These are phyloP conservation scores for Eucidaris tribuloides DNA, from an alignment of 35 echinoderm and acorn worm species.

Conservation along the genomic window DNA sequence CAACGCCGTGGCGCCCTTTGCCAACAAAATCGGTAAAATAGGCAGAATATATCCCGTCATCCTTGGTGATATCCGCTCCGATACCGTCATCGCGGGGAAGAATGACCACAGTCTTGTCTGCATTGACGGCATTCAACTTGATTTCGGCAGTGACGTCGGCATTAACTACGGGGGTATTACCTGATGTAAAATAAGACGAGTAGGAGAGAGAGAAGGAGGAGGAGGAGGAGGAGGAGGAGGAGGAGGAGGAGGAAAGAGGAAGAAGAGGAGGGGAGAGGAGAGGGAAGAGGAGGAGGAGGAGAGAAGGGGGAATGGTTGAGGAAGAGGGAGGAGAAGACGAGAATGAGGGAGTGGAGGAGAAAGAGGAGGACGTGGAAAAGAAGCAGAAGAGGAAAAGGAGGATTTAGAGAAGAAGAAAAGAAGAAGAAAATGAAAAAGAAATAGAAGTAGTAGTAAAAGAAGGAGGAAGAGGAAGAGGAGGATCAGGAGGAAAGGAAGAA, in stretches of 20 bases:
- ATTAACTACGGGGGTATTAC: conserved; percentile 60
- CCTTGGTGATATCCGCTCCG: conserved; percentile 70
- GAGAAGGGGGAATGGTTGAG: background rate
- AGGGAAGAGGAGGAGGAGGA: background rate
- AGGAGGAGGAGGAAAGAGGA: background rate
- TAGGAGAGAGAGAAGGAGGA: too few relatives aligned
- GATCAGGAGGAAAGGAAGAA: too few relatives aligned
- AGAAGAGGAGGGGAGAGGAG: background rate
- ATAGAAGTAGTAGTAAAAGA: too few relatives aligned
- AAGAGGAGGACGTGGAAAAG: background rate
- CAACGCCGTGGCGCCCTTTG: conserved; percentile 53
- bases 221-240: background rate
- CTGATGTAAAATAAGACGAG: conserved; percentile 6
- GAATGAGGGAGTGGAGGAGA: background rate
- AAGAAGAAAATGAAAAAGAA: too few relatives aligned
- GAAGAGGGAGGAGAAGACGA: background rate
- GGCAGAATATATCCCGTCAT: conserved; percentile 78
- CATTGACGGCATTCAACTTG: background rate
- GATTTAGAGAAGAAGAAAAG: too few relatives aligned
- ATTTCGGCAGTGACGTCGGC: conserved; percentile 54
- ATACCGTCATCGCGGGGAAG: conserved; percentile 54
- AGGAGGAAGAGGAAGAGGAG: too few relatives aligned
- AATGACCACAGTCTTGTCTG: conserved; percentile 12
- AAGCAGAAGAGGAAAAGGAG: too few relatives aligned
- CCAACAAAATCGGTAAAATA: conserved; percentile 71